Base-by-base conservation (phyloP, 2,113 vertebrate genomes). In the Pyrgilauda ruficollis region DNA sequence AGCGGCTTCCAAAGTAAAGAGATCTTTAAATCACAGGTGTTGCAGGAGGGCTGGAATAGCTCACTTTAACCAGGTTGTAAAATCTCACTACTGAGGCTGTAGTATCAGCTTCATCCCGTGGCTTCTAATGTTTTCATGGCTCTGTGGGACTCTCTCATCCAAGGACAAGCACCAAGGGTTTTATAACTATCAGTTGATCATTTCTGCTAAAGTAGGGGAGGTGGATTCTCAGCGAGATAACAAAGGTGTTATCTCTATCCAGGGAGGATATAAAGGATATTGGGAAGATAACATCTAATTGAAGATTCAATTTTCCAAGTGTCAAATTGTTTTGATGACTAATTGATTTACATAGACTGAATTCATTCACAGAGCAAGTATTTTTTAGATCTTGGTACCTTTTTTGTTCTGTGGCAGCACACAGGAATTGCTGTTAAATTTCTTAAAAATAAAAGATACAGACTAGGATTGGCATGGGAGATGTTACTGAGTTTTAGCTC, bases 131-230 rank as follows among this genome's bases (percentile, higher is more conserved):
- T 84, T 96, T 97, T 96, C 90, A 76, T 93, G 95, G 93, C 93
- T 97, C 94, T 50, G 58, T 89, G 97, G 93, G 93, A 77, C 93
- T 94, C 89, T 96, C 96, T 95, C 81, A 70, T 81, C 97, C 98
- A 98, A 98, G 98, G 98, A 97, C 98, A 98, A 97, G 97, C 97
- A 97, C 97, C 97, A 98, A 97, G 97, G 97, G 96, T 97, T 97
- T 97, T 97, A 97, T 94, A 98, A 98, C 98, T 98, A 98, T 98
- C 98, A 98, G 97, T 98, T 98, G 98, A 98, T 98, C 98, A 98
- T 98, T 98, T 98, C 97, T 98, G 97, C 97, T 97, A 97, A 98
- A 98, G 97, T 97, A 98, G 97, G 92, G 97, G 96, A 97, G 97
- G 97, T 98, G 98, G 98, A 98, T 98, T 98, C 95, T 97, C 93